Base-by-base conservation (phyloP, 2,113 vertebrate species). In the Pedetes capensis region DNA sequence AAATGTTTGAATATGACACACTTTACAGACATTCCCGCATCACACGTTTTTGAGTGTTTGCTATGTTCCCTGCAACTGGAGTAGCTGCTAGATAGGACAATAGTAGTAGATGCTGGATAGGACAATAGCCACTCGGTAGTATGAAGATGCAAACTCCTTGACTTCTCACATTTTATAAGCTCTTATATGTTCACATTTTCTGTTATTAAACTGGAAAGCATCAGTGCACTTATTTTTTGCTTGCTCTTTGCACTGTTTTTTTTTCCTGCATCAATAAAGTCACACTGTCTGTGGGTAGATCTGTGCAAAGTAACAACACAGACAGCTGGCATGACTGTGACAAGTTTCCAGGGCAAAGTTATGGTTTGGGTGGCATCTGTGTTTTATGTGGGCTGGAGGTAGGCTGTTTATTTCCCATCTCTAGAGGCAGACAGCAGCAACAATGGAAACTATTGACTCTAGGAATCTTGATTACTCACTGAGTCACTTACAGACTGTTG, bases 281-380 rank as follows among this genome's bases (percentile, higher is more conserved):
- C 44, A 53, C 39, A 32, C 59, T 32, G 34, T 76, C 80, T 93
- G 76, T 79, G 59, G 83, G 59, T 55, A n/a, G 44, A 82, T 89
- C 44, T 68, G 53, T 91, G 39, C 49, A 91, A 97, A 95, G 81
- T 16, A 95, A 81, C 44, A 87, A 29, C 75, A 66, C 42, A 64
- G 63, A 85, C 84, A 87, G 83, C 81, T 95, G 87, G 61, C 42
- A 32, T 20, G 75, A 61, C 64, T 66, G 42, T 57, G 75, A 93
- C 71, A 84, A 89, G 71, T 93, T 93, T 93, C 89, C 80, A 94
- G 90, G 71, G 61, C 84, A 93, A 92, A 95, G 89, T 57, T 95
- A 76, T 63, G 81, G 80, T 85, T 95, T 74, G 55, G 81, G 91
- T 95, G 81, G 76, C 93, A 94, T 92, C 84, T 96, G 80, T 39